Conservation (phyloP, 2,113 vertebrate species). For the Dromiciops gliroides region DNA sequence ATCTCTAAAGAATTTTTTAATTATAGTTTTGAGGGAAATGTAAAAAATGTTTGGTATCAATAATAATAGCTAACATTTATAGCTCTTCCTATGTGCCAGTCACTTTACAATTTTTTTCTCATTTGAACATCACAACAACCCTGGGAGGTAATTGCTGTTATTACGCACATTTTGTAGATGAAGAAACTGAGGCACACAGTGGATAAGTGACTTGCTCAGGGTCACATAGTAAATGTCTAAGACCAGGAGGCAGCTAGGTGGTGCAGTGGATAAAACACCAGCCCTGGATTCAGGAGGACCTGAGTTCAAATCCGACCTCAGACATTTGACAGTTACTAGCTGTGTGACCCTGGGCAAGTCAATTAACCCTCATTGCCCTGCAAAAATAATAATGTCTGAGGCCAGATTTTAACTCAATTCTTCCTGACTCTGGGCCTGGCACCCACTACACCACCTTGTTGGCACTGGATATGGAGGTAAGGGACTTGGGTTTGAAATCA, state of each 20-base stretch:
- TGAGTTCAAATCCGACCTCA: neutral
- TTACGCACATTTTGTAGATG: neutral
- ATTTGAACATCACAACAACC: neutral
- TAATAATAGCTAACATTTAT: neutral
- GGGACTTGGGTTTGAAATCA: no score
- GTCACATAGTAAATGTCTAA: neutral
- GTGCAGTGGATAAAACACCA: no score
- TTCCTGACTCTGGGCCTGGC: no score
- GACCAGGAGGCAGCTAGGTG: no score
- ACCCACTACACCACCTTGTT: no score
- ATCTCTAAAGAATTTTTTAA: conserved; percentile 39
- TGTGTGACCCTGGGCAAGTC: no score
- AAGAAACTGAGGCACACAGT: neutral
- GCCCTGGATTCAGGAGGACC: neutral
- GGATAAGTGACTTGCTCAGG: neutral
- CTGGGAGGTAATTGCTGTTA: neutral
- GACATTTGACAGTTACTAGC: no score
- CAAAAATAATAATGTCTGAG: no score
- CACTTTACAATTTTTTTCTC: neutral
- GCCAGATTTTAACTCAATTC: no score
- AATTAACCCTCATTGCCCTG: no score
- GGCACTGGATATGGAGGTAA: no score
- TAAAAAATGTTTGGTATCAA: conserved; percentile 43
- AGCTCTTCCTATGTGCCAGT: neutral
- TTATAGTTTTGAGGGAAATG: conserved; percentile 22